A percentile compares a stretch with the other conserved stretches of the same genome.
These are phyloP conservation scores for Gymnocypris eckloni DNA, from an alignment of 2,797 vertebrate genomes.

Conservation along the genomic window DNA sequence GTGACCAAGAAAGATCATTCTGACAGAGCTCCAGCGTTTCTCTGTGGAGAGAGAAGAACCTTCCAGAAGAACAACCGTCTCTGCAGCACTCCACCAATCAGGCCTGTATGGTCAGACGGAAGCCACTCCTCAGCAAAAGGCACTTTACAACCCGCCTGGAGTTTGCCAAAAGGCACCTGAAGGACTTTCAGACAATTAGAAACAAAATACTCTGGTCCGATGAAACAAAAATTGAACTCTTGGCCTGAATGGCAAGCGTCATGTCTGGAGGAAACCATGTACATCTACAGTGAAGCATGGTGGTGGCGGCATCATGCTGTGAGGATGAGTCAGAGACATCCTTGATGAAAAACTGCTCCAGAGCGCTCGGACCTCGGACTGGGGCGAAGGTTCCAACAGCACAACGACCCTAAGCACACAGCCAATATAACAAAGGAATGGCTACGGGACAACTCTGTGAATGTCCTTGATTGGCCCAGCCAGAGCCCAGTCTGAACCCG, in stretches of 20 bases:
- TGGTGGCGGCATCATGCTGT: not conserved
- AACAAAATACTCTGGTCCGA: not conserved
- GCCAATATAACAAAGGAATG: not conserved
- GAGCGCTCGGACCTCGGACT: not conserved
- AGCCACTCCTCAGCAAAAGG: too few relatives aligned
- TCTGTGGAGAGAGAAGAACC: not conserved
- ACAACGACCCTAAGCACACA: not conserved
- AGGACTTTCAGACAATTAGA: too few relatives aligned
- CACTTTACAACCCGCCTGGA: too few relatives aligned
- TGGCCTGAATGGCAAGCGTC: not conserved
- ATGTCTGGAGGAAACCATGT: too few relatives aligned
- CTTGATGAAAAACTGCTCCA: not conserved
- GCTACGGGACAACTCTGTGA: not conserved
- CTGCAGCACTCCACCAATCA: not conserved
- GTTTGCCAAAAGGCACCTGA: too few relatives aligned
- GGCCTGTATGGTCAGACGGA: too few relatives aligned
- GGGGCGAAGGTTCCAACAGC: not conserved
- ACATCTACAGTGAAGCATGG: too few relatives aligned
- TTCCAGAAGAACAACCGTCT: not conserved
- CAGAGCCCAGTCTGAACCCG: too few relatives aligned
- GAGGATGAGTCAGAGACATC: not conserved
- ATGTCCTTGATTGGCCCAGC: not conserved
- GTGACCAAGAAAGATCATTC: too few relatives aligned
- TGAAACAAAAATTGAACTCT: not conserved
- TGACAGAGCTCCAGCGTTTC: too few relatives aligned